Base-by-base conservation (phyloP, 2,113 vertebrate genomes). In the Elephantulus edwardii region DNA sequence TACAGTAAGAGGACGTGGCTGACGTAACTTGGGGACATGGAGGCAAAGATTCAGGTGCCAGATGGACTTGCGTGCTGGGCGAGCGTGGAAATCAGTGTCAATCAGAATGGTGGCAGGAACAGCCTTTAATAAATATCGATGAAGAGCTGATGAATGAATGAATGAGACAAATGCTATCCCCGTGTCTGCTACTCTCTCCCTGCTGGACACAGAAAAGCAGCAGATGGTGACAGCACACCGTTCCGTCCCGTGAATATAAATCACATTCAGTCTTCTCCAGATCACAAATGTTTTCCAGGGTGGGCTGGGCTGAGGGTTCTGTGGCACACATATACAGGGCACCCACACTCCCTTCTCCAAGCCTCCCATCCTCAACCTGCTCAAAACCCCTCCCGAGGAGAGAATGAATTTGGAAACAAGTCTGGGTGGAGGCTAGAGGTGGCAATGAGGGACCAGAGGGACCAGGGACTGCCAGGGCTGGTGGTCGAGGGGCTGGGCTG, bases 151-250 rank as follows among this genome's bases (percentile, higher is more conserved):
- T 14, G 52, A 26, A 19, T 10, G 20, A 71, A 58, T 40, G 1
- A 35, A 50, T 12, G 46, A 40, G 62, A 50, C 71, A 9, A 10
- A 7, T 6, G 71, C 10, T 22, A 33, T 3, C 74, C 54, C 71
- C 52, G 0, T 0, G 1, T 12, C 50, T 75, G 66, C 35, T 3
- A 7, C 1, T 12, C 13, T 26, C 60, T 30, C 38, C 22, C 33
- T 1, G 1, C 0, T 8, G 71, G 88, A 50, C 28, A 5, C 0
- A 0, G 70, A 66, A 28, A n/a, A 35, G 2, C 8, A 0, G 54
- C 70, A 19, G 8, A 22, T 0, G 30, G 20, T 0, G 0, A 0
- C 50, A 0, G 1, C 2, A 7, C 0, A 0, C 40, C 70, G 1
- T 0, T 12, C 46, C 42, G 42, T 1, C 24, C 62, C 8, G 2